Evolutionary conservation across 2,888 invertebrate species (phyloP).

Genomic region (Eueremaeus valkanovi): DNA sequence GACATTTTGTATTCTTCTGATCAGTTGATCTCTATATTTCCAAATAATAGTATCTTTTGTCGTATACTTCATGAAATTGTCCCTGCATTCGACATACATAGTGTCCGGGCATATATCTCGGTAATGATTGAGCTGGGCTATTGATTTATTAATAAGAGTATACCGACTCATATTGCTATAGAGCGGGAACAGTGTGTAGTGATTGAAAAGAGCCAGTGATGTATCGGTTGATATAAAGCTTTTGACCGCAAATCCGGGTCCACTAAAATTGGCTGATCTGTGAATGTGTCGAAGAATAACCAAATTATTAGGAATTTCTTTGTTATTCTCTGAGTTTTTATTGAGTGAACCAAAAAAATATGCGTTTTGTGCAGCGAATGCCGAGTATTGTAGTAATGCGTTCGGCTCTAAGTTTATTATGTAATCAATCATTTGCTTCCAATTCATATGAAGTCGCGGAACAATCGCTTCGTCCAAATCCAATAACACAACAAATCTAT

Average conservation of each 20-base stretch:
- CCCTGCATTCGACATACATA: conserved; percentile 45
- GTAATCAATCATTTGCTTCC: conserved; percentile 72
- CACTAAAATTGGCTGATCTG: conserved; percentile 61
- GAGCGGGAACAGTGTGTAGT: conserved; percentile 64
- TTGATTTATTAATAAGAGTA: conserved; percentile 59
- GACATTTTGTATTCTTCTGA: neutral
- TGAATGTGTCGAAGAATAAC: conserved; percentile 57
- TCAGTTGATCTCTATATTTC: conserved; percentile 42
- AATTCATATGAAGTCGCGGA: conserved; percentile 56
- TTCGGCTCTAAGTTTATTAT: conserved; percentile 53
- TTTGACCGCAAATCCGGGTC: conserved; percentile 65
- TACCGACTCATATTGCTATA: conserved; percentile 58
- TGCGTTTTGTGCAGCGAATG: conserved; percentile 60
- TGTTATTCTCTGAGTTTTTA: neutral
- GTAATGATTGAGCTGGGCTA: conserved; percentile 67
- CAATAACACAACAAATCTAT: conserved; percentile 81
- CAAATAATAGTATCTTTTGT: conserved; percentile 42
- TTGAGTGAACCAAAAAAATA: conserved; percentile 60
- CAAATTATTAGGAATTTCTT: conserved; percentile 46
- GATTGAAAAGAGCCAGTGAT: conserved; percentile 69
- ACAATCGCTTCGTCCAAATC: conserved; percentile 94
- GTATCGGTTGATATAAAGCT: conserved; percentile 65
- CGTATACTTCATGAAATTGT: conserved; percentile 44
- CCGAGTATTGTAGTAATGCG: conserved; percentile 54
- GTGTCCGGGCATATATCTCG: conserved; percentile 55